Conservation (phyloP, 1,140 invertebrate species). For the Steinernema khuongi region DNA sequence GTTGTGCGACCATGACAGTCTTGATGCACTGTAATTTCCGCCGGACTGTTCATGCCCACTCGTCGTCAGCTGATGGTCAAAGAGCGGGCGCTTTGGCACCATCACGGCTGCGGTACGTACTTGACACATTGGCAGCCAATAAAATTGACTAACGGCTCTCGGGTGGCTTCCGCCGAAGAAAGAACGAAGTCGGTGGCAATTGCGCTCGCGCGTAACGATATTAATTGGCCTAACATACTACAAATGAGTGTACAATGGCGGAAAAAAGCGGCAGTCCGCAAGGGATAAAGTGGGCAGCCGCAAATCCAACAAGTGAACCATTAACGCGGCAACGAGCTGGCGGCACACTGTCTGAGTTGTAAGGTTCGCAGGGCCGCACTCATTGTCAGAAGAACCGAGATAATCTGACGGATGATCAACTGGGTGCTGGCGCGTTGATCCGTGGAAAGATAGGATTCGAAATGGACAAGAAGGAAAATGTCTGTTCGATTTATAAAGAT, state of each 20-base stretch:
- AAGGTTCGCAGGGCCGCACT: neutral
- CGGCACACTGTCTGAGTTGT: slow-evolving; percentile 3
- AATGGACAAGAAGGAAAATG: too few relatives aligned
- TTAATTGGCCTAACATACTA: slow-evolving; percentile 1
- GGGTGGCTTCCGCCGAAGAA: neutral
- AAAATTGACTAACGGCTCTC: neutral
- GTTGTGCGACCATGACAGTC: too few relatives aligned
- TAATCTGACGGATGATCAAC: too few relatives aligned
- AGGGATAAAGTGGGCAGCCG: slow-evolving; percentile 6
- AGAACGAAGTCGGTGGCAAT: neutral
- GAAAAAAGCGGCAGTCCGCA: slow-evolving; percentile 7
- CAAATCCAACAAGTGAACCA: slow-evolving; percentile 13
- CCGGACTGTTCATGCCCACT: too few relatives aligned
- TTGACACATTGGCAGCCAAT: slow-evolving; percentile 14
- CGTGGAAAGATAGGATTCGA: too few relatives aligned
- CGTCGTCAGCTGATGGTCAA: neutral
- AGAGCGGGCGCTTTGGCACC: too few relatives aligned
- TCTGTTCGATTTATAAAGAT: too few relatives aligned
- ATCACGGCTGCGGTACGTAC: neutral
- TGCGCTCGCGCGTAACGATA: slow-evolving; percentile 11
- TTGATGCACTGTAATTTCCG: too few relatives aligned
- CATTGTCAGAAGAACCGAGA: neutral
- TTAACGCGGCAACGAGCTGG: slow-evolving; percentile 7
- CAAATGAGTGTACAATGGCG: slow-evolving; percentile 8
- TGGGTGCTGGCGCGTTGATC: too few relatives aligned